Evolutionary conservation across 2,113 vertebrate genomes (phyloP), one percentile per base, ranked within the genome.

Genomic region (Chrysemys picta): DNA sequence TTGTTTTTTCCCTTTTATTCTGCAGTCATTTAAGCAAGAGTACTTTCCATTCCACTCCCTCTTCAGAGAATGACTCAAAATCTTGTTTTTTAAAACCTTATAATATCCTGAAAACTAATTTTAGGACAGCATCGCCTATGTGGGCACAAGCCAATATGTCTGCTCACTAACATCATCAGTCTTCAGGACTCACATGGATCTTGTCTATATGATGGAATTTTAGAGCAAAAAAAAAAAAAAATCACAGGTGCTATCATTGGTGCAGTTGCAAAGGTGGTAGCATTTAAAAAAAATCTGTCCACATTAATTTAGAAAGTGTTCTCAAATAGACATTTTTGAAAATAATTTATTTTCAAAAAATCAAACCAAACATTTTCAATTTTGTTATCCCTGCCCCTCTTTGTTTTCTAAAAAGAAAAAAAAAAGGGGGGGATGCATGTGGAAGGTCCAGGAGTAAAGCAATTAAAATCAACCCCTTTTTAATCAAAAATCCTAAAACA

Each of bases 21-120:
- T 79, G 4, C 25, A 62, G 0, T 2, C 45, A 31, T 82, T 92
- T 47, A 75, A 84, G 5, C 4, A 89, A 56, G 53, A 85, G 19
- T 59, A 1, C 19, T 76, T 6, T 85, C 82, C 47, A 9, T 87
- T 24, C 87, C 47, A 57, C 22, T 49, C 27, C 62, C 0, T 89
- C 25, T 89, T 91, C 2, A 1, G 52, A 53, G 2, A 0, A 0
- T 19, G 6, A 85, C 5, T 81, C 16, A 52, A 5, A 0, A 53
- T 59, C 38, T 57, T 42, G 4, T 45, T 88, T 95, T 11, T 45
- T 59, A 8, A 86, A 82, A 9, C 81, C 79, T 6, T 0, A 0
- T 5, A 59, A 27, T 5, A 59, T 5, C 57, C 50, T 65, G 38
- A 6, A 47, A 42, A 19, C 12, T 25, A 88, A 82, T 38, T 2